Conservation (phyloP, 2,888 invertebrate species). For the Toxonevra muliebris region DNA sequence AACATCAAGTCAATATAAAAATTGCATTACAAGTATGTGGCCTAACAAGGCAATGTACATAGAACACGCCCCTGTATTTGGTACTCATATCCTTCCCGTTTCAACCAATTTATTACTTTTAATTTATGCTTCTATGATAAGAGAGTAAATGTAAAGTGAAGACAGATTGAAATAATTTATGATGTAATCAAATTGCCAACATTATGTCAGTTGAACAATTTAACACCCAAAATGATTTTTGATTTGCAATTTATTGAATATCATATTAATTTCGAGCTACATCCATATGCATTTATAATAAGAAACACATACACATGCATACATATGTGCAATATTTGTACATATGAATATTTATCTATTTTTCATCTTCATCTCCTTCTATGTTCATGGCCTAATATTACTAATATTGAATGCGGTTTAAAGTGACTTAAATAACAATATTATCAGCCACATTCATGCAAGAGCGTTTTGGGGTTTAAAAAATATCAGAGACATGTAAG, state of each 20-base stretch:
- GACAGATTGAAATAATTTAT: too few relatives aligned
- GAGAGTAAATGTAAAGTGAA: too few relatives aligned
- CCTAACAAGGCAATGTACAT: too few relatives aligned
- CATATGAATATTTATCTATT: neutral
- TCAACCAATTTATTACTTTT: too few relatives aligned
- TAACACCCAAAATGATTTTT: neutral
- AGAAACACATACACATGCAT: neutral
- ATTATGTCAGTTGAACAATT: neutral
- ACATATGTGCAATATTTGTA: neutral
- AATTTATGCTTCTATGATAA: too few relatives aligned
- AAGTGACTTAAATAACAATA: conserved; percentile 64
- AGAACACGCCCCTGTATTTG: too few relatives aligned
- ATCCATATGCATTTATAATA: neutral
- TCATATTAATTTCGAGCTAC: neutral
- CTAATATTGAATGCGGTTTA: neutral
- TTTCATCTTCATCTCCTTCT: too few relatives aligned
- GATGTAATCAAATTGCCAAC: too few relatives aligned
- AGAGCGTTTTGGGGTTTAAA: conserved; percentile 65
- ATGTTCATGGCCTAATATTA: too few relatives aligned
- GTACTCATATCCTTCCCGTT: too few relatives aligned
- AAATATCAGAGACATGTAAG: conserved; percentile 68
- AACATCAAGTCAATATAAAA: too few relatives aligned
- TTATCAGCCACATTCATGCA: conserved; percentile 63
- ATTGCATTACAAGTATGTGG: too few relatives aligned
- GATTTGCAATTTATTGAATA: neutral